Percentiles rank a stretch among this genome's conserved stretches.
These are phyloP conservation scores for Exephanes ischioxanthus DNA, from an alignment of 2,888 invertebrate genomes.

Conservation along the genomic window DNA sequence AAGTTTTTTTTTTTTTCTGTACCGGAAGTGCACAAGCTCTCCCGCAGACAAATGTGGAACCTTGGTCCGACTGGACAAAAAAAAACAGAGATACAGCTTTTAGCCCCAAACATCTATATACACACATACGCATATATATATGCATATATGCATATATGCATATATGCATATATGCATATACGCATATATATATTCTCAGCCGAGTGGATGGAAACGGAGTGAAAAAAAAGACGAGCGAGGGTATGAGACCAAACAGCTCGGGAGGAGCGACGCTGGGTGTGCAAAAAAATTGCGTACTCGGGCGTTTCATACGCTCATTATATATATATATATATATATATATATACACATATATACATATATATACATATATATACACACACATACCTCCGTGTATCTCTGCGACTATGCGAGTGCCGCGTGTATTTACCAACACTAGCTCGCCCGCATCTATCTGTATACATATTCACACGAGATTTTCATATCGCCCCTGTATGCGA, in stretches of 20 bases:
- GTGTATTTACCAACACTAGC: conserved; percentile 3
- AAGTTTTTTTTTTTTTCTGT: background rate
- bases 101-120: conserved; percentile 11
- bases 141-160: background rate
- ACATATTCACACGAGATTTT: conserved; percentile 10
- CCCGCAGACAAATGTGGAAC: background rate
- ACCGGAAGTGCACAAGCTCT: background rate
- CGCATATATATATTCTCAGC: conserved; percentile 25
- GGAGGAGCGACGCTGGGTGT: conserved; percentile 25
- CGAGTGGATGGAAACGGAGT: conserved; percentile 24
- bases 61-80: background rate
- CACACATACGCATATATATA: background rate
- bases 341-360: background rate
- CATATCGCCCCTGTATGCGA: conserved; percentile 1
- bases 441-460: background rate
- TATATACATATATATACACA: background rate
- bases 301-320: conserved; percentile 42
- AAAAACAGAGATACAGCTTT: conserved; percentile 44
- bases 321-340: background rate
- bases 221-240: conserved; percentile 34
- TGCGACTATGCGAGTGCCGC: conserved; percentile 3
- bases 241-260: conserved; percentile 9
- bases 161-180: background rate
- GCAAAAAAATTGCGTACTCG: conserved; percentile 50
- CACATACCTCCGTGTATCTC: background rate